Evolutionary conservation across 2,888 invertebrate genomes (phyloP), one percentile per base, ranked within the genome.

Genomic region (Rhimphoctona megacephalus): DNA sequence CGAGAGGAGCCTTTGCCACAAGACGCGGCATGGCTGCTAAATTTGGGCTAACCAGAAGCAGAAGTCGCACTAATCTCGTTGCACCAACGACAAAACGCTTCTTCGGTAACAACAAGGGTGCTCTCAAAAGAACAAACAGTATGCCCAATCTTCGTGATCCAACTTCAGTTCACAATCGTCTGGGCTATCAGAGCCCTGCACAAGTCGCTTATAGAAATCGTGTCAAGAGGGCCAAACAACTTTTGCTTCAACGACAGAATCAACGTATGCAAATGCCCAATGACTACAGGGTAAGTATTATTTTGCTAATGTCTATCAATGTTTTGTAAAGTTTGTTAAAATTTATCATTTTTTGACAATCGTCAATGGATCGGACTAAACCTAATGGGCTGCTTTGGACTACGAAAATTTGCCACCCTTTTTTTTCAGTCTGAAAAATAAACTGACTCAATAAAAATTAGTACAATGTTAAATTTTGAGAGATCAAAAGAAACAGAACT

Each of bases 121-220:
- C 88, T 7, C 85, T 92, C 52, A 93, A 94, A 57, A 90, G 92
- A 85, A 93, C 93, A 9, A 94, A 89, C 70, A 94, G 94, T 85
- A 86, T 94, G 87, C 93, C 94, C 0, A 93, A 94, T 89, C 81
- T 94, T 7, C 89, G 92, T 46, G 94, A 94, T 88, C 94, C 94
- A 0, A 92, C 92, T 6, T 94, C 94, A 2, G 94, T 94, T 61
- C 92, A 94, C 76, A 94, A 91, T 89, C 91, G 94, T 54, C 81
- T 94, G 81, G 94, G 94, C 25, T 94, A 94, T 77, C 94, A 94
- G 67, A 94, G 92, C 82, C 93, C 94, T 25, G 92, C 93, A 36
- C 94, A 94, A 82, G 90, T 94, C 57, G 94, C 94, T 61, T 94
- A 94, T 83, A 90, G 94, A 81, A 94, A 94, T 88, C 92, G 93